Conservation (phyloP, 2,797 vertebrate genomes). For the Xenops minutus region DNA sequence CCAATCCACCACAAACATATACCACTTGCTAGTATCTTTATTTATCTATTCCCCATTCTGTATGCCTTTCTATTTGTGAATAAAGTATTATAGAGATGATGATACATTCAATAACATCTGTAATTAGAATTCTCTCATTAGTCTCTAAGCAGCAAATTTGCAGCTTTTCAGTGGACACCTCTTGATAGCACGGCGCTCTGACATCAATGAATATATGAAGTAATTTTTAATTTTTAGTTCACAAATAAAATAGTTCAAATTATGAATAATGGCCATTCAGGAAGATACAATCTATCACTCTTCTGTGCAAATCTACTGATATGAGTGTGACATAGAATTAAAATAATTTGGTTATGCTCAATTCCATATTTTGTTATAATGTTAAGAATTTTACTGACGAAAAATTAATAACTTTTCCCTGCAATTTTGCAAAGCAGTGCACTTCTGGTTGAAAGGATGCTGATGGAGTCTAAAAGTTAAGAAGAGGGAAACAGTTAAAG, state of each 20-base stretch:
- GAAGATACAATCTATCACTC: neutral
- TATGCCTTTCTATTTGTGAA: neutral
- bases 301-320: neutral
- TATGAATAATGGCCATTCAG: neutral
- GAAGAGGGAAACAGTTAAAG: neutral
- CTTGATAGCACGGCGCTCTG: neutral
- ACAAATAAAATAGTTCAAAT: neutral
- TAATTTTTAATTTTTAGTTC: neutral
- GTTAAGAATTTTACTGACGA: neutral
- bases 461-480: neutral
- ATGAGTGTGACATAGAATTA: neutral
- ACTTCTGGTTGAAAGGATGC: neutral
- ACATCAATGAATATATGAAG: neutral
- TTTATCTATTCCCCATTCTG: neutral
- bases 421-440: neutral
- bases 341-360: neutral
- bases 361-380: neutral
- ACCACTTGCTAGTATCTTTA: neutral
- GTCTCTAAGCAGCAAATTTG: neutral
- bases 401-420: neutral
- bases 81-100: neutral
- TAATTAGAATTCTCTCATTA: neutral
- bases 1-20: neutral
- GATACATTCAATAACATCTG: neutral
- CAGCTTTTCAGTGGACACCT: neutral